Conservation (phyloP, 1,140 invertebrate species). For the Chionoecetes opilio region DNA sequence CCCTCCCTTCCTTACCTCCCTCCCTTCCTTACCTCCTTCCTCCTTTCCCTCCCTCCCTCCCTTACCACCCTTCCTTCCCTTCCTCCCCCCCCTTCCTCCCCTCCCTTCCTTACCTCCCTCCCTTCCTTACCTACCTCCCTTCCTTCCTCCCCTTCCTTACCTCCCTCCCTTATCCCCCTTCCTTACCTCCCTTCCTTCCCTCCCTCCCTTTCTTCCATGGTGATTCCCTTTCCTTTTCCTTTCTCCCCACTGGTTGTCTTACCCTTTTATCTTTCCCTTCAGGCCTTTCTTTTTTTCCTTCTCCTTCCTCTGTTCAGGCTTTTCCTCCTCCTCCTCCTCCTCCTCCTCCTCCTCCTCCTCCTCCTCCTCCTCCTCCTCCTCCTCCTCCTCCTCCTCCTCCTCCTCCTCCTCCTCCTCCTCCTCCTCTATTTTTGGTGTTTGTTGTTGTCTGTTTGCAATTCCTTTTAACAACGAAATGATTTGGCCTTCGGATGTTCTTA, state of each 20-base stretch:
- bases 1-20: too few relatives aligned
- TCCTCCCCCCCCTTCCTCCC: too few relatives aligned
- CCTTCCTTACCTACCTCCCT: too few relatives aligned
- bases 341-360: constrained; percentile 41
- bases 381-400: constrained; percentile 37
- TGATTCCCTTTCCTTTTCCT: neutral
- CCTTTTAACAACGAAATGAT: neutral
- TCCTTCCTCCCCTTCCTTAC: neutral
- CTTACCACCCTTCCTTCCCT: too few relatives aligned
- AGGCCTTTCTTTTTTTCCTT: neutral
- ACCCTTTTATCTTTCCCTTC: neutral
- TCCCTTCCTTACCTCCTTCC: too few relatives aligned
- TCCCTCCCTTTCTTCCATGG: neutral
- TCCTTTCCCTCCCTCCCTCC: too few relatives aligned
- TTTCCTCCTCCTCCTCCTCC: constrained; percentile 19
- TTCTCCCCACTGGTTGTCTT: neutral
- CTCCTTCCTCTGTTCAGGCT: neutral
- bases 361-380: constrained; percentile 43
- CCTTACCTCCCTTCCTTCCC: neutral
- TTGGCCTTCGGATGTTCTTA: neutral
- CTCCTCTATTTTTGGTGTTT: too few relatives aligned
- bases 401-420: constrained; percentile 31
- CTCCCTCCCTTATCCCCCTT: neutral
- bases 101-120: too few relatives aligned
- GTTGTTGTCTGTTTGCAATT: neutral